phyloP scores from a whole-genome alignment of 2,888 invertebrate genomes.

The Tanytarsus gracilentus region DNA sequence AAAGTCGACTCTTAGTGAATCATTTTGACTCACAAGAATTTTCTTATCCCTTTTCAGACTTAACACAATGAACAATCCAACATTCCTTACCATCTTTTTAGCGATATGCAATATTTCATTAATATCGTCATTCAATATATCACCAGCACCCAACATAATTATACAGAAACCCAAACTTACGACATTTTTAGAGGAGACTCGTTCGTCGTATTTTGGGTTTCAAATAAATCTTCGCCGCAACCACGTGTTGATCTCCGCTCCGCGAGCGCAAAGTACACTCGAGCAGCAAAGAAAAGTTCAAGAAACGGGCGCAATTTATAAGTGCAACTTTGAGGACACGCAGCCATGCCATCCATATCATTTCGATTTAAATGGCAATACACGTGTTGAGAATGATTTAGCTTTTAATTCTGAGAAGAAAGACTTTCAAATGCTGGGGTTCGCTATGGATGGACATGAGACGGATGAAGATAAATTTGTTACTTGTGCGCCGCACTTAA shows the following conservation, averaged over 20 bases:
- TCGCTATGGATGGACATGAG: slow-evolving; percentile 44
- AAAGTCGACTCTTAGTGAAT: too few species aligned
- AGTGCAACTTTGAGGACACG: slow-evolving; percentile 38
- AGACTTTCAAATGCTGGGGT: slow-evolving; percentile 46
- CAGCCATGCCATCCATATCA: slow-evolving; percentile 40
- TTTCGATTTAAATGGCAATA: slow-evolving; percentile 39
- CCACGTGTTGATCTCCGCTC: slow-evolving; percentile 49
- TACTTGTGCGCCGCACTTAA: slow-evolving; percentile 41
- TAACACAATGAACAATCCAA: too few species aligned
- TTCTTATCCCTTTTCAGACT: too few species aligned
- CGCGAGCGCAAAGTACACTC: slow-evolving; percentile 46
- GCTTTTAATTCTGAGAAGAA: slow-evolving; percentile 41
- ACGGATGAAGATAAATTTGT: slow-evolving; percentile 41
- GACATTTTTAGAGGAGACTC: slow-evolving; percentile 35
- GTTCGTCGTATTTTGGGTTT: slow-evolving; percentile 41
- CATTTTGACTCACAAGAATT: too few species aligned
- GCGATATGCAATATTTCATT: background rate
- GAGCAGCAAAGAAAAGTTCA: slow-evolving; percentile 38
- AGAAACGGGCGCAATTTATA: slow-evolving; percentile 49
- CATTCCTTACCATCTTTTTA: too few species aligned
- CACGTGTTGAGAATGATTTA: slow-evolving; percentile 35
- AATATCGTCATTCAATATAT: slow-evolving; percentile 36
- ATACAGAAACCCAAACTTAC: slow-evolving; percentile 35
- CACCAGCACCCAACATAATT: slow-evolving; percentile 37
- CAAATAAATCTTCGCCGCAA: slow-evolving; percentile 37